These are phyloP conservation scores for Lepidonotus clava DNA, from an alignment of 2,888 invertebrate genomes.

Conservation along the genomic window DNA sequence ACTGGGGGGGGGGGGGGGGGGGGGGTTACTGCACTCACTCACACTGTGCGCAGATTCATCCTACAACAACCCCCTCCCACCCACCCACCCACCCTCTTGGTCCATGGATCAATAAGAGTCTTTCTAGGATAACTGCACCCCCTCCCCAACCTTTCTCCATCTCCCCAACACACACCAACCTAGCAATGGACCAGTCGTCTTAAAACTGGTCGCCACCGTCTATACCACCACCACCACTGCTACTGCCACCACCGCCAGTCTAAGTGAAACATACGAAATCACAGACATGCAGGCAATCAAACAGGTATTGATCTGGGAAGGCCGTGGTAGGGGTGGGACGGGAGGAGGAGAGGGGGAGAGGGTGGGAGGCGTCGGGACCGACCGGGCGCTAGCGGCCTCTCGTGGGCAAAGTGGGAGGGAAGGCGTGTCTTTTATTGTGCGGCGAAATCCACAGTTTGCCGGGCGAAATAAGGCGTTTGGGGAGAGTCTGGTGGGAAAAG, in stretches of 20 bases:
- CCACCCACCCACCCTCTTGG: neutral
- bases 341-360: neutral
- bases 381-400: neutral
- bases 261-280: conserved; percentile 54
- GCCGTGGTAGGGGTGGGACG: neutral
- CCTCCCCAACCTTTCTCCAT: neutral
- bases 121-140: conserved; percentile 27
- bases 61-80: neutral
- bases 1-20: neutral
- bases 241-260: neutral
- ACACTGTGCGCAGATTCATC: conserved; percentile 34
- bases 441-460: neutral
- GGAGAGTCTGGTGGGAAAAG: neutral
- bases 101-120: neutral
- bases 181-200: neutral
- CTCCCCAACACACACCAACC: neutral
- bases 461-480: neutral
- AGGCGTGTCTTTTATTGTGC: neutral
- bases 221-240: neutral
- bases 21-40: conserved; percentile 20
- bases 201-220: neutral
- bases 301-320: conserved; percentile 15
- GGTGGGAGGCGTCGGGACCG: neutral
- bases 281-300: conserved; percentile 37
- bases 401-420: neutral